phyloP scores from a whole-genome alignment of 2,797 vertebrate species.

The Geotrypetes seraphini region DNA sequence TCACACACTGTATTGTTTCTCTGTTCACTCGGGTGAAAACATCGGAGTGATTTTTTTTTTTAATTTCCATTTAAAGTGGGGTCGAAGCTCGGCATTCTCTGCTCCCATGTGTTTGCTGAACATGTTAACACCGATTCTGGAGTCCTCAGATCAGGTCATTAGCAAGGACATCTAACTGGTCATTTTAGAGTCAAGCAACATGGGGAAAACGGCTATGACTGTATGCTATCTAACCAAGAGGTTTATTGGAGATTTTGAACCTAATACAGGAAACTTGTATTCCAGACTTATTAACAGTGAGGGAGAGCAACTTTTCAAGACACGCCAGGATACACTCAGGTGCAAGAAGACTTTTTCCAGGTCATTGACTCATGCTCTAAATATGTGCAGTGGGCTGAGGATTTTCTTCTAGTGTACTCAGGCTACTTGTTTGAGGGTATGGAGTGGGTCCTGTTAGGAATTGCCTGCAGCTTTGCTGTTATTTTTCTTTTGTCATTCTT shows the following conservation, averaged over 20 bases:
- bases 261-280: constrained; percentile 65
- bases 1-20: too few species aligned
- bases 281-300: constrained; percentile 56
- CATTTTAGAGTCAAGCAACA: constrained; percentile 51
- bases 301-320: constrained; percentile 60
- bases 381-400: constrained; percentile 61
- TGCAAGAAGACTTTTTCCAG: constrained; percentile 38
- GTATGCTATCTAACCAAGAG: constrained; percentile 67
- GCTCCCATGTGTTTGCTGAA: constrained; percentile 41
- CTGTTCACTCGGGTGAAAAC: background rate
- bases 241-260: constrained; percentile 71
- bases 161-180: constrained; percentile 51
- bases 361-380: constrained; percentile 42
- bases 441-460: too few species aligned
- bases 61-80: too few species aligned
- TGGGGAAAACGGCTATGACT: constrained; percentile 67
- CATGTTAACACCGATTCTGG: constrained; percentile 63
- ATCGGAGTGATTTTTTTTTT: background rate
- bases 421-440: too few species aligned
- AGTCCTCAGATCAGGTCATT: constrained; percentile 39
- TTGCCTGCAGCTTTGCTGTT: too few species aligned
- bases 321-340: constrained; percentile 55
- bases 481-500: too few species aligned
- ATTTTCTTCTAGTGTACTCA: constrained; percentile 65
- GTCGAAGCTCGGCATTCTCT: too few species aligned